Evolutionary conservation across 92 coral and sea anemone species (phyloP), one percentile per base, ranked within the genome.

Genomic region (Montipora capitata): DNA sequence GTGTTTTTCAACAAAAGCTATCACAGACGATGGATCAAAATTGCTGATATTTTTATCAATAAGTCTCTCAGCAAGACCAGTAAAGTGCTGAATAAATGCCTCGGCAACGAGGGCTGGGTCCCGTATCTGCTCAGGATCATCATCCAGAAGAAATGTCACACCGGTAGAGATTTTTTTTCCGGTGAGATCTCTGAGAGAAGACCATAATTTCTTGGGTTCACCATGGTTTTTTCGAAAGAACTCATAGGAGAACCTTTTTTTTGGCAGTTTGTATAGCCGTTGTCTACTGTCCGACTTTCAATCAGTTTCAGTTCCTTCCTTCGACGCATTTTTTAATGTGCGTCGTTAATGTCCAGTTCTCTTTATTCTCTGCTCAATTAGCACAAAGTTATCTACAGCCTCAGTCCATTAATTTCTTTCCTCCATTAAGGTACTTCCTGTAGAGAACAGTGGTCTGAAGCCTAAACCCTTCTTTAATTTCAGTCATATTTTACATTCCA

Each of bases 191-290:
- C 71, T 82, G 58, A 82, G 89, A 12, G 83, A 3, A 20, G 83
- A 85, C 89, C 89, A 85, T 1, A 85, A 1, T 56, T 85, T 85
- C 71, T 85, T 76, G 54, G 83, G 41, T 73, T 85, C 27, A n/a
- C 35, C 61, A 13, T 80, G 61, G 77, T 27, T 85, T 85, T 85
- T 82, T 42, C 83, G 15, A 63, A 85, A 85, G 43, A 83, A 76
- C 76, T 85, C 83, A 49, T 85, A 44, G 6, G 51, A 76, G 68
- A 85, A 76, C 44, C 44, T 85, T 76, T 20, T 67, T 76, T 20
- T 85, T 85, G 43, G 89, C 89, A 65, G 89, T 66, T 85, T 61
- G 41, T 52, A 85, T 85, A 12, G 83, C 77, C 83, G 13, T 43
- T 16, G 87, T 83, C 43, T 72, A 20, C 27, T 20, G 27, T 20